Evolutionary conservation across 2,113 vertebrate genomes (phyloP), one percentile per base, ranked within the genome.

Genomic region (Alethe castanea): DNA sequence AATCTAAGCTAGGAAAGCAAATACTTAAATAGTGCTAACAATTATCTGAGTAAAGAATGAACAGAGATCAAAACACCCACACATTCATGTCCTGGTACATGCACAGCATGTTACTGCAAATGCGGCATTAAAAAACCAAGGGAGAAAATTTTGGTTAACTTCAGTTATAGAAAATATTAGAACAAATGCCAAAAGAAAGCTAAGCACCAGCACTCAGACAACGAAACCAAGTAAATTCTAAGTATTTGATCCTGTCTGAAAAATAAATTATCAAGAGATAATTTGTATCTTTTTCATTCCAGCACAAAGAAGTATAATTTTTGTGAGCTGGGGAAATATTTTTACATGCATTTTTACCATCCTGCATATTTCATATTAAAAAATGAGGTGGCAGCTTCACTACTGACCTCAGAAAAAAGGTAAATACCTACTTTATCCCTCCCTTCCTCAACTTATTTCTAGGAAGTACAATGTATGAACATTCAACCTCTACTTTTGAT

Each of bases 31-130:
- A 85, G 52, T 67, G 64, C 67, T 96, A 92, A 95, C 90, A 93
- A 94, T 92, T 94, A 86, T 93, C 64, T 56, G 67, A 86, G 47
- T 81, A 86, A 94, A 95, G 79, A 96, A 88, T 9, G 57, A 95
- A 96, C 52, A 86, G 50, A 70, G 88, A 93, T 44, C 94, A 90
- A 64, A 90, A 96, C 93, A 93, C 94, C 95, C 93, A 94, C 95
- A 92, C 71, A n/a, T 59, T 81, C 85, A 15, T 80, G 82, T 90
- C 94, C 94, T 88, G 31, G 71, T 83, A 93, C 93, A 92, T 14
- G 56, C 92, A 93, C 85, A 94, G 85, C 76, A 67, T 81, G 81
- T 94, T 89, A 85, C 64, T 82, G 74, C 70, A 89, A 91, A 95
- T 50, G 35, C 86, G 81, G 88, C 81, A 95, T 92, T 92, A 93